phyloP scores from a whole-genome alignment of 2,797 vertebrate genomes.

The Geotrypetes seraphini region DNA sequence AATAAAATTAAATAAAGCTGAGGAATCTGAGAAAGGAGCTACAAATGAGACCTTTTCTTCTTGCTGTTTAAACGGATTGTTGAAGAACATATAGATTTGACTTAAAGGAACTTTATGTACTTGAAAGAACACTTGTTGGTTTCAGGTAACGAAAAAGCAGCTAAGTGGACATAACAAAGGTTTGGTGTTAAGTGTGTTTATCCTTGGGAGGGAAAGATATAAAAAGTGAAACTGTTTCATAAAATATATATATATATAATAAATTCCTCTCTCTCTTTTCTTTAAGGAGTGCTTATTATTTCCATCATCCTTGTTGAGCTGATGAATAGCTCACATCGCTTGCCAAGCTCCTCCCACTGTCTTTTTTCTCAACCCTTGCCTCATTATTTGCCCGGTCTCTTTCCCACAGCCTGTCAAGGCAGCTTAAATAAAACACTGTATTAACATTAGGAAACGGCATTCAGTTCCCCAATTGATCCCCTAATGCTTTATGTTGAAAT shows the following conservation, averaged over 20 bases:
- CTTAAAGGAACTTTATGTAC: conserved; percentile 39
- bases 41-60: conserved; percentile 52
- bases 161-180: conserved; percentile 36
- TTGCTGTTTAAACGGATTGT: conserved; percentile 43
- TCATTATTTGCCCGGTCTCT: conserved; percentile 65
- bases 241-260: conserved; percentile 22
- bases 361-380: conserved; percentile 62
- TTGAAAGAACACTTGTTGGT: conserved; percentile 44
- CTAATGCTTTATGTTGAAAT: conserved; percentile 96
- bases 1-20: conserved; percentile 42
- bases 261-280: conserved; percentile 28
- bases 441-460: conserved; percentile 92
- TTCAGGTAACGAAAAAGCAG: conserved; percentile 51
- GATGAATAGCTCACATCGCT: conserved; percentile 63
- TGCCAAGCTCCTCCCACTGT: conserved; percentile 63
- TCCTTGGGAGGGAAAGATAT: too few relatives aligned
- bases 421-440: conserved; percentile 85
- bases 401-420: conserved; percentile 83
- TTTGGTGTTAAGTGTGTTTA: conserved; percentile 37
- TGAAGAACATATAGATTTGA: conserved; percentile 41
- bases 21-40: too few relatives aligned
- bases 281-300: conserved; percentile 55
- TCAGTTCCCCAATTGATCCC: conserved; percentile 88
- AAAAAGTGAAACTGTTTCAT: conserved; percentile 41
- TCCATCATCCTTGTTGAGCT: conserved; percentile 55